Evolutionary conservation across 2,113 vertebrate genomes (phyloP), one percentile per base, ranked within the genome.

Genomic region (Narcine bancroftii): DNA sequence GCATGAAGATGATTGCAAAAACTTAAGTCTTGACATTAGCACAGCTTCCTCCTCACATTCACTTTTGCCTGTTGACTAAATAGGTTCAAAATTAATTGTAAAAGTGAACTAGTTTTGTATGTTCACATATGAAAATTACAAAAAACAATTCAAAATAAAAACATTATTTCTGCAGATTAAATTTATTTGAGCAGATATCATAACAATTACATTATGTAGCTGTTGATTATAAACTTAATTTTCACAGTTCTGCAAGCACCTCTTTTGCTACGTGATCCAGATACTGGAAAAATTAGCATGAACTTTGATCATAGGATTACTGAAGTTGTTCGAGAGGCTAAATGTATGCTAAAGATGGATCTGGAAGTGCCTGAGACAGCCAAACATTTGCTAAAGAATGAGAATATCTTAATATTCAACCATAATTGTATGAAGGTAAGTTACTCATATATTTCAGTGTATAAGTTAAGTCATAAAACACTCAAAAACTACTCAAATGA

Each of bases 221-320:
- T 69, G 29, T 9, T 7, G 29, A 42, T 92, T 26, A 26, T 76
- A n/a, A 93, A 63, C 19, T 36, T 81, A 6, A 24, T 92, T 93
- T 73, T 85, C 21, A 93, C 94, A 97, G 97, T 95, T 92, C 95
- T 97, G 92, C 96, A 97, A 93, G 93, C 94, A 56, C 95, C 96
- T 0, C 94, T 98, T 92, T 93, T 97, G 93, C 95, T 95, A 50
- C 94, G 94, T 69, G 96, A 97, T 94, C 96, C 96, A 92, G 93
- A 93, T 92, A 96, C 95, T 6, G 95, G 95, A 79, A 96, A 96
- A 93, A 91, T 97, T 2, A 17, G 97, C n/a, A 95, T 97, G 92
- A 97, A 97, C 95, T 96, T 97, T 94, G 96, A 97, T 92, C 95
- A 96, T 26, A 96, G 97, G 63, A 95, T 98, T 93, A 93, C 93